Evolutionary conservation across 2,888 invertebrate species (phyloP).

Genomic region (Pilophorus perplexus): DNA sequence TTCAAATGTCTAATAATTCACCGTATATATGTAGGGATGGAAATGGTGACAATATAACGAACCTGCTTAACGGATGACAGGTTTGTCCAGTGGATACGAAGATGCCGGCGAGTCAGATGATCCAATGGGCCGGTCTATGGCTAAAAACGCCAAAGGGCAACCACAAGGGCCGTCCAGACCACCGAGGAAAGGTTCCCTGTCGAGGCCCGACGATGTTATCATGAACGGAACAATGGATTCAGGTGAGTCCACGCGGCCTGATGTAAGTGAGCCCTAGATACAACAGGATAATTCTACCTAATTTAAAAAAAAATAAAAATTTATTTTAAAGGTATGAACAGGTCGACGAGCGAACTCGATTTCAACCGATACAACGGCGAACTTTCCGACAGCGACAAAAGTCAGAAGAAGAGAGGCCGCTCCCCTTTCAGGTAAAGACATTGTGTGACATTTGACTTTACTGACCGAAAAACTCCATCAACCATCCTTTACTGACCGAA

Average conservation of each 20-base stretch:
- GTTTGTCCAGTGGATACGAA: slow-evolving; percentile 81
- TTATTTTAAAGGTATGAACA: slow-evolving; percentile 61
- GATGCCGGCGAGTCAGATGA: slow-evolving; percentile 72
- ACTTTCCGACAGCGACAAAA: slow-evolving; percentile 62
- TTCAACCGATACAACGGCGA: slow-evolving; percentile 64
- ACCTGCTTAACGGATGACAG: slow-evolving; percentile 54
- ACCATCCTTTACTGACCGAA: too few species aligned
- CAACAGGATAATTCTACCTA: background rate
- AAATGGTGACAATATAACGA: too few species aligned
- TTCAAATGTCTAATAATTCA: too few species aligned
- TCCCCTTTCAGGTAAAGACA: slow-evolving; percentile 90
- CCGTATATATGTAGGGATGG: too few species aligned
- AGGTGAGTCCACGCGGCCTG: too few species aligned
- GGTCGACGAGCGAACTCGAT: slow-evolving; percentile 74
- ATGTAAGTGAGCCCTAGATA: background rate
- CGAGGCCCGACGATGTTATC: slow-evolving; percentile 54
- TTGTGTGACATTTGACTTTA: too few species aligned
- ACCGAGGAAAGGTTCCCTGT: slow-evolving; percentile 72
- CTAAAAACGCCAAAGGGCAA: slow-evolving; percentile 48
- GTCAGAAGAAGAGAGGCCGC: slow-evolving; percentile 74
- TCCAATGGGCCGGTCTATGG: slow-evolving; percentile 54
- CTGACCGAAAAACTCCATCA: too few species aligned
- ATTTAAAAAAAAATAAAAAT: too few species aligned
- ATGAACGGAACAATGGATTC: slow-evolving; percentile 49
- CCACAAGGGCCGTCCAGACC: slow-evolving; percentile 63